phyloP scores from a whole-genome alignment of 92 coral and sea anemone species.

The Palythoa grandiflora region DNA sequence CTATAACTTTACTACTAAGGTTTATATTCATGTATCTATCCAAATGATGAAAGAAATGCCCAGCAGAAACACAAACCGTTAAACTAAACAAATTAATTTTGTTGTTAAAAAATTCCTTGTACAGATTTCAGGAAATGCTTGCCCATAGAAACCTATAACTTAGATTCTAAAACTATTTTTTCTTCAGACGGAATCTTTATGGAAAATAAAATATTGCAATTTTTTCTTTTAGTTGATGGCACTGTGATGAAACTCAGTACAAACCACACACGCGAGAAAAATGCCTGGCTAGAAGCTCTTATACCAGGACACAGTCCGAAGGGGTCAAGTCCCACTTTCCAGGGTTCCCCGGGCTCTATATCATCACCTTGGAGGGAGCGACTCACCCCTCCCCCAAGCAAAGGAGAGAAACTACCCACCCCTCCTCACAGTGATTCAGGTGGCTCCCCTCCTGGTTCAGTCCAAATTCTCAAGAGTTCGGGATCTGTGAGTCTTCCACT shows the following conservation, averaged over 20 bases:
- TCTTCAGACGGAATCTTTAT: no score
- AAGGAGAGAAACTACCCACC: conserved; percentile 76
- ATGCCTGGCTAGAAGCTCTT: conserved; percentile 92
- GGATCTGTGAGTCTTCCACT: conserved; percentile 49
- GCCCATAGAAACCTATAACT: no score
- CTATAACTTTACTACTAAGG: no score
- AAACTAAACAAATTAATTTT: no score
- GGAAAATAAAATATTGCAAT: background rate
- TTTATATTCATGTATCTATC: no score
- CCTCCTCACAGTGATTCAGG: conserved; percentile 69
- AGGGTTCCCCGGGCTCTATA: conserved; percentile 68
- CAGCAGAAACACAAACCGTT: no score
- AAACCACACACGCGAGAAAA: conserved; percentile 90
- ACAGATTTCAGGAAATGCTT: no score
- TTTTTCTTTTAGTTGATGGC: conserved; percentile 67
- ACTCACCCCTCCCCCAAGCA: conserved; percentile 62
- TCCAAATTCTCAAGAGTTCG: conserved; percentile 44
- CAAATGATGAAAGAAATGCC: no score
- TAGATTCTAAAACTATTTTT: no score
- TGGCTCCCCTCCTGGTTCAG: conserved; percentile 81
- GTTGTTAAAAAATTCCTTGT: no score
- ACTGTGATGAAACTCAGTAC: conserved; percentile 91
- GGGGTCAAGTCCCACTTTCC: conserved; percentile 51
- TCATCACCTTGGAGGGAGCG: conserved; percentile 85
- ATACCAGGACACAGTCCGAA: conserved; percentile 80